phyloP scores from a whole-genome alignment of 2,113 vertebrate species.

The Sebastes fasciatus region DNA sequence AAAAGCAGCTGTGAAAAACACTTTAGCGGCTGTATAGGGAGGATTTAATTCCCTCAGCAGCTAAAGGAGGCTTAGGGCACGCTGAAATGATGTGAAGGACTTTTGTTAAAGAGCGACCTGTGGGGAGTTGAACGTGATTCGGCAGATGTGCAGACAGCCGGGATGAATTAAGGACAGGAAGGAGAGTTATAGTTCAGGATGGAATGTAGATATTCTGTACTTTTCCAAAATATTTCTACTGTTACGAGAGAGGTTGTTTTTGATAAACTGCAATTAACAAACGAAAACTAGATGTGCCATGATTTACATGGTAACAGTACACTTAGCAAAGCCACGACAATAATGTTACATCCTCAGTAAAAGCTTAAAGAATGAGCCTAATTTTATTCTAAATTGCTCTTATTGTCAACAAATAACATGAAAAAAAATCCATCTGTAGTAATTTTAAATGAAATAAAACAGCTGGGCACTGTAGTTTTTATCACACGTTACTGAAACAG shows the following conservation, averaged over 20 bases:
- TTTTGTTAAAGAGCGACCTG: conserved; percentile 44
- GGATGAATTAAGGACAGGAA: conserved; percentile 46
- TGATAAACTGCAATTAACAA: neutral
- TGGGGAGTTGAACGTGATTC: conserved; percentile 52
- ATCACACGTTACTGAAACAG: neutral
- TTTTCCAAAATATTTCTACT: neutral
- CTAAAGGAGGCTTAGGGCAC: conserved; percentile 21
- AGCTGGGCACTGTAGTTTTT: neutral
- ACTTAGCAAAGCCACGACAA: neutral
- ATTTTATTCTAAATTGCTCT: neutral
- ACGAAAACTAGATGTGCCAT: neutral
- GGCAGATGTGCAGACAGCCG: conserved; percentile 68
- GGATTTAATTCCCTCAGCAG: conserved; percentile 21
- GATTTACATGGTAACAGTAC: neutral
- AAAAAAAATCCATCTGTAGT: neutral
- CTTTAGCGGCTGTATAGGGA: conserved; percentile 6
- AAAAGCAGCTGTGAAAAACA: conserved; percentile 14
- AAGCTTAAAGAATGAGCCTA: neutral
- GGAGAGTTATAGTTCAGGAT: conserved; percentile 1
- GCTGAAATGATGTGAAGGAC: conserved; percentile 48
- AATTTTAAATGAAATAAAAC: too few species aligned
- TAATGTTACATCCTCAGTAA: neutral
- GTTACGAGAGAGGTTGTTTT: neutral
- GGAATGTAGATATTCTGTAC: neutral
- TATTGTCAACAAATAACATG: neutral